phyloP scores from a whole-genome alignment of 1,140 invertebrate genomes.

The Sinonovacula constricta region DNA sequence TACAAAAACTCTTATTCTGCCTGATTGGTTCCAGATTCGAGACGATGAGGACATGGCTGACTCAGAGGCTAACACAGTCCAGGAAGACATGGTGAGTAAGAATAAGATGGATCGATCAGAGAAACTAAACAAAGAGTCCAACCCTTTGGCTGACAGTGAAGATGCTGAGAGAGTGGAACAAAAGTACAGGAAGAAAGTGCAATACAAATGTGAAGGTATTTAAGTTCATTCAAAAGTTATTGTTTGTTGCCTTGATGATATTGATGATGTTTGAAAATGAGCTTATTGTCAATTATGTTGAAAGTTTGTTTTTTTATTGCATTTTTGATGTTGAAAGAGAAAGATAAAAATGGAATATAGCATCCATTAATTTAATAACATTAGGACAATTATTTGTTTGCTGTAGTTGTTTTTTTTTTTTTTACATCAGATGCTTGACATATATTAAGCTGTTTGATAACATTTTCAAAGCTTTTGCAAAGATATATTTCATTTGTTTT shows the following conservation, averaged over 20 bases:
- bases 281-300: background rate
- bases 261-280: background rate
- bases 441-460: too few species aligned
- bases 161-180: conserved; percentile 52
- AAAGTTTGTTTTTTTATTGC: background rate
- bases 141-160: conserved; percentile 1
- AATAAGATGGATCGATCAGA: background rate
- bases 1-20: too few species aligned
- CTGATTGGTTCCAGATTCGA: conserved; percentile 16
- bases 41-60: background rate
- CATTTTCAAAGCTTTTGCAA: too few species aligned
- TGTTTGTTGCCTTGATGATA: background rate
- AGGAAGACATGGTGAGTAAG: conserved; percentile 4
- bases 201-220: conserved; percentile 44
- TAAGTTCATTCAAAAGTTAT: background rate
- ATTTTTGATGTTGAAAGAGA: too few species aligned
- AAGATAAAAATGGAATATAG: too few species aligned
- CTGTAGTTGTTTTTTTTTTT: too few species aligned
- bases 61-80: background rate
- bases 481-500: too few species aligned
- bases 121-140: conserved; percentile 14
- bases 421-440: too few species aligned
- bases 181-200: conserved; percentile 52
- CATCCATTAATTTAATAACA: too few species aligned
- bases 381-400: too few species aligned